phyloP scores from a whole-genome alignment of 2,113 vertebrate species.

The Pachyramphus minor region DNA sequence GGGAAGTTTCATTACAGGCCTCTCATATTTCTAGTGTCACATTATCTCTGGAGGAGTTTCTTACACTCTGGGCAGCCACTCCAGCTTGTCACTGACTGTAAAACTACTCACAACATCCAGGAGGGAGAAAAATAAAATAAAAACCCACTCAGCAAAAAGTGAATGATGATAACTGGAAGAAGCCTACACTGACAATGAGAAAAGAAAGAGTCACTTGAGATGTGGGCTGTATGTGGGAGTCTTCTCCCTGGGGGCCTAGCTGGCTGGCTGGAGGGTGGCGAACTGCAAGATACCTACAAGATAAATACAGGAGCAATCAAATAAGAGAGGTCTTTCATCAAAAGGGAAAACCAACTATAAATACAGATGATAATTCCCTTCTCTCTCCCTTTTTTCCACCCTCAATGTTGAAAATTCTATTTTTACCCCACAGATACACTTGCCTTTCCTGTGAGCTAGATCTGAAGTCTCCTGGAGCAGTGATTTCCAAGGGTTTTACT shows the following conservation, averaged over 20 bases:
- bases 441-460: not conserved
- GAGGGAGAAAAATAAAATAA: slow-evolving; percentile 1
- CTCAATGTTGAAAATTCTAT: not conserved
- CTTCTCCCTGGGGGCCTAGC: not conserved
- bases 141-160: not conserved
- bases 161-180: not conserved
- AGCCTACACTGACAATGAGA: not conserved
- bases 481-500: not conserved
- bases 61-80: not conserved
- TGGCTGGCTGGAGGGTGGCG: not conserved
- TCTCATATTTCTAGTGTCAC: not conserved
- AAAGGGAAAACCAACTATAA: not conserved
- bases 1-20: not conserved
- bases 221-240: not conserved
- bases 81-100: not conserved
- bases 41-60: slow-evolving; percentile 10
- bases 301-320: not conserved
- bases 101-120: not conserved
- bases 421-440: not conserved
- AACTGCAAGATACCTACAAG: not conserved
- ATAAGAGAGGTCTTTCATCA: not conserved
- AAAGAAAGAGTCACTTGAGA: not conserved
- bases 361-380: not conserved
- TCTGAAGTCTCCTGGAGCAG: not conserved
- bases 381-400: not conserved